Conservation (phyloP, 2,888 invertebrate species). For the Criorhina ranunculi region DNA sequence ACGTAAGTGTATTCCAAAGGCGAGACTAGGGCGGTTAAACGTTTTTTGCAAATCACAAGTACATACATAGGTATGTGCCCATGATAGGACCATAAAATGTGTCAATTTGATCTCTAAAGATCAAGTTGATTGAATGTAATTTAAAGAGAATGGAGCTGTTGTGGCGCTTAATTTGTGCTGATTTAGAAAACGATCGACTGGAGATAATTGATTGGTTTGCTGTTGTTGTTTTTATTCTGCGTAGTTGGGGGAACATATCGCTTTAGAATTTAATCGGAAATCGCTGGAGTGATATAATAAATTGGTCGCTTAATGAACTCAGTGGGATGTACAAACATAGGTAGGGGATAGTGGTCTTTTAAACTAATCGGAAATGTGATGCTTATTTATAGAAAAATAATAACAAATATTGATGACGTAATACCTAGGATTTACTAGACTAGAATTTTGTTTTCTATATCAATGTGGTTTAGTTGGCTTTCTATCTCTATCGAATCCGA, state of each 20-base stretch:
- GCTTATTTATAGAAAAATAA: too few relatives aligned
- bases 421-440: too few relatives aligned
- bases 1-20: constrained; percentile 1
- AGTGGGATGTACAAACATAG: not conserved
- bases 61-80: constrained; percentile 4
- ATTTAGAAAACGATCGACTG: constrained; percentile 6
- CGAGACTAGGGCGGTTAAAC: not conserved
- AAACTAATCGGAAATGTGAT: too few relatives aligned
- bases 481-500: too few relatives aligned
- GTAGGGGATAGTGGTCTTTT: too few relatives aligned
- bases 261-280: not conserved
- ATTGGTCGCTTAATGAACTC: not conserved
- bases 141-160: constrained; percentile 6
- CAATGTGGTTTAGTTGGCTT: too few relatives aligned
- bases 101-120: constrained; percentile 41
- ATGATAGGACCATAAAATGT: constrained; percentile 31
- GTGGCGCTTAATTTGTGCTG: constrained; percentile 15
- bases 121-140: constrained; percentile 47
- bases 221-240: not conserved
- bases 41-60: not conserved
- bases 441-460: too few relatives aligned
- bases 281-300: not conserved
- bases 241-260: not conserved
- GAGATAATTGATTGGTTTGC: constrained; percentile 29
- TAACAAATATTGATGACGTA: too few relatives aligned